Percentiles rank a stretch among this genome's conserved stretches.
Conservation (phyloP, 2,113 vertebrate species). For the Phrynosoma platyrhinos region DNA sequence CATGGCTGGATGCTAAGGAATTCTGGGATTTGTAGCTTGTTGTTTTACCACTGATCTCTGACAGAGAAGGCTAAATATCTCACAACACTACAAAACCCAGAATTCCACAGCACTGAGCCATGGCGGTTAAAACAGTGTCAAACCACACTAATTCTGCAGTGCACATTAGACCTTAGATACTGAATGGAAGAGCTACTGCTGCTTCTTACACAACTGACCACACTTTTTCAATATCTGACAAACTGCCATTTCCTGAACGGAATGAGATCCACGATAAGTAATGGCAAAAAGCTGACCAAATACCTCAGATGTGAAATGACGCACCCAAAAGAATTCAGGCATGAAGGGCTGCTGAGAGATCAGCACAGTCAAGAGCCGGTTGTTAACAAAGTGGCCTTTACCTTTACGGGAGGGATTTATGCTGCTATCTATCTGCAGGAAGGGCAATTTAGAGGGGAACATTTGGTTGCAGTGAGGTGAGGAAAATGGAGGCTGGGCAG, state of each 20-base stretch:
- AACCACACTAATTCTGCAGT: too few species aligned
- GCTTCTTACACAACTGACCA: background rate
- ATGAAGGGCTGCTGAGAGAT: background rate
- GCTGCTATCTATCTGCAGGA: background rate
- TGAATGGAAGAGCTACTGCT: background rate
- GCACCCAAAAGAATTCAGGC: constrained; percentile 2
- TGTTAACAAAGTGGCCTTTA: background rate
- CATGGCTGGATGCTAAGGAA: too few species aligned
- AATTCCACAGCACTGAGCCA: too few species aligned
- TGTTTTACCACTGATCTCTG: too few species aligned
- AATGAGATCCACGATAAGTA: accelerated
- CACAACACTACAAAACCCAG: too few species aligned
- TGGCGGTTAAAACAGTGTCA: too few species aligned
- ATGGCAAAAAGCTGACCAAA: accelerated
- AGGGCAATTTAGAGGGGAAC: background rate
- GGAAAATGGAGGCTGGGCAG: background rate
- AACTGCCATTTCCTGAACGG: background rate
- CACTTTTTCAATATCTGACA: background rate
- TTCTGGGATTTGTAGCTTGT: too few species aligned
- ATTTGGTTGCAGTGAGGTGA: background rate
- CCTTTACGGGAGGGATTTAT: background rate
- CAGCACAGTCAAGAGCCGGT: accelerated
- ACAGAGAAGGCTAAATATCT: too few species aligned
- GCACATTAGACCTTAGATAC: too few species aligned
- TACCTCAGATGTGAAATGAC: background rate